phyloP scores from a whole-genome alignment of 2,797 vertebrate genomes.

The Dipus sagitta region DNA sequence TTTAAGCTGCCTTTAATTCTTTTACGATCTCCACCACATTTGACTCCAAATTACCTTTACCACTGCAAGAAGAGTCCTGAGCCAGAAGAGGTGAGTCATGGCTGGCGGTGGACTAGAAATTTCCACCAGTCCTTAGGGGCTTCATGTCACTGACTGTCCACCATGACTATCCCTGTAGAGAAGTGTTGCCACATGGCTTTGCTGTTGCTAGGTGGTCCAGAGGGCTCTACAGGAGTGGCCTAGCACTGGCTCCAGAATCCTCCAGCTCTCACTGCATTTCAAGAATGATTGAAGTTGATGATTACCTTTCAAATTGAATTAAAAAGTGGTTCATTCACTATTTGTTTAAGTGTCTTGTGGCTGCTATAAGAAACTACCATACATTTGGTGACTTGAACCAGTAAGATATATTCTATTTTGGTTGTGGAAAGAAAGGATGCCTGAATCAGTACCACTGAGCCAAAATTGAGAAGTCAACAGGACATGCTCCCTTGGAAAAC shows the following conservation, averaged over 20 bases:
- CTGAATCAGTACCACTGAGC: neutral
- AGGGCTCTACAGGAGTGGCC: slow-evolving; percentile 55
- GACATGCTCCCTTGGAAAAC: neutral
- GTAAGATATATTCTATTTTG: neutral
- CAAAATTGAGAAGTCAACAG: neutral
- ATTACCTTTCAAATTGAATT: slow-evolving; percentile 6
- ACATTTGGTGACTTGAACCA: slow-evolving; percentile 29
- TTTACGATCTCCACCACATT: slow-evolving; percentile 66
- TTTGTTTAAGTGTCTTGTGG: neutral
- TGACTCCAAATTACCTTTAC: slow-evolving; percentile 72
- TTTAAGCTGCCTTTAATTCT: slow-evolving; percentile 78
- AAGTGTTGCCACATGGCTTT: neutral
- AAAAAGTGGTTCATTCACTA: neutral
- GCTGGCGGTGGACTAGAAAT: slow-evolving; percentile 59
- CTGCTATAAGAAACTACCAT: neutral
- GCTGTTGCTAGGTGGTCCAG: neutral
- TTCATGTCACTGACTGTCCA: neutral
- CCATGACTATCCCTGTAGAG: neutral
- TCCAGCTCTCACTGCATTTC: neutral
- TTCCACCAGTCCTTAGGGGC: neutral
- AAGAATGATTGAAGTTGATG: neutral
- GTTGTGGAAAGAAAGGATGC: neutral
- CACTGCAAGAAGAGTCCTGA: slow-evolving; percentile 64
- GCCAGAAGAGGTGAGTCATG: slow-evolving; percentile 27
- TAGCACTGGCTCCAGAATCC: slow-evolving; percentile 58